Conservation (phyloP, 2,113 vertebrate genomes). For the Actenoides lindsayi region DNA sequence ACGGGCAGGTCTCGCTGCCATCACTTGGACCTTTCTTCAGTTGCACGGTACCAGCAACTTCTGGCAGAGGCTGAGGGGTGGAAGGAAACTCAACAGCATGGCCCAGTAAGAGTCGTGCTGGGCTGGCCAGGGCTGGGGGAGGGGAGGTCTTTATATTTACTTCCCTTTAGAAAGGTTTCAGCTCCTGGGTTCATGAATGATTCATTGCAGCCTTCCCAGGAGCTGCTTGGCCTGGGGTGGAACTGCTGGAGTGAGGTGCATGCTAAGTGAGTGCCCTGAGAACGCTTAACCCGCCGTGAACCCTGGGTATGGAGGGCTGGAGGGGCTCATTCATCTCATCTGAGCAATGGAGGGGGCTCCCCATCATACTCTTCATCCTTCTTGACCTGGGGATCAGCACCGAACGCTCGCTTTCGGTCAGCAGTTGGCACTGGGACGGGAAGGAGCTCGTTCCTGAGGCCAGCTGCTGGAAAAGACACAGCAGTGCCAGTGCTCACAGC, state of each 20-base stretch:
- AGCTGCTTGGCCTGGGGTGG: neutral
- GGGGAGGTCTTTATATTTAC: neutral
- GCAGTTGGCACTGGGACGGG: neutral
- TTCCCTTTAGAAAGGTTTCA: neutral
- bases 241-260: neutral
- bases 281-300: neutral
- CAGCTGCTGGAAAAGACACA: neutral
- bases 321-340: neutral
- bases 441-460: neutral
- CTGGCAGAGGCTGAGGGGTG: neutral
- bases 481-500: neutral
- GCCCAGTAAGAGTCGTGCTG: rapidly evolving
- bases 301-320: neutral
- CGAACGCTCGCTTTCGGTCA: rapidly evolving
- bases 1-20: no score
- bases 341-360: neutral
- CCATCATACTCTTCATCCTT: neutral
- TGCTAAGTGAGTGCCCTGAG: neutral
- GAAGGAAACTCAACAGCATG: neutral
- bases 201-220: neutral
- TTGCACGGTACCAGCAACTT: neutral
- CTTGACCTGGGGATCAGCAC: neutral
- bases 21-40: no score
- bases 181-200: neutral
- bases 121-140: neutral